Base-by-base conservation (phyloP, 2,113 vertebrate species). In the Semicossyphus pulcher region DNA sequence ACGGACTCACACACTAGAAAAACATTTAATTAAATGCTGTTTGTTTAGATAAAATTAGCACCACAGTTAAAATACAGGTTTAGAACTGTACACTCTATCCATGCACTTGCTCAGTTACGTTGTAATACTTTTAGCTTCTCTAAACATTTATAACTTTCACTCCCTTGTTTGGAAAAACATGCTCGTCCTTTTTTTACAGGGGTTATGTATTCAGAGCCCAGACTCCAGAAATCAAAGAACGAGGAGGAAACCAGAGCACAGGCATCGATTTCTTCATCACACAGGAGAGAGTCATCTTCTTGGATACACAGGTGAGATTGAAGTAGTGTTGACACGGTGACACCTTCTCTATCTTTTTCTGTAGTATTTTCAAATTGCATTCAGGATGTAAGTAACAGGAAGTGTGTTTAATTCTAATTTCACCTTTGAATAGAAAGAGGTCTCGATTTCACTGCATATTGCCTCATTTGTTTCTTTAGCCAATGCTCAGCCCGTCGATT, bases 191-290 rank as follows among this genome's bases (percentile, higher is more conserved):
- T 75, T 78, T 88, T 21, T 49, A 3, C 89, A 97, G 97, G 60
- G 91, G 92, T 0, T 97, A 96, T 34, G 96, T 97, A 21, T 98
- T 98, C 88, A 92, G 96, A 81, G 93, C 95, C 5, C 96, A 98
- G 90, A 94, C 94, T 0, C 95, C 95, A 7, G 97, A 98, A 83
- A 97, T 97, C 82, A 96, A 96, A 72, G 97, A 98, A 32, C 85
- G 97, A 26, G 96, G 94, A 0, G 96, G 97, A 31, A 96, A 96
- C 90, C 96, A 98, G 87, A 98, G 94, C 32, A 95, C 94, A 0
- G 97, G 97, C 60, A 97, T 98, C 0, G 96, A 98, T 85, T 96
- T 98, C 81, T 98, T 96, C 76, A 96, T 98, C 67, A 98, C 96
- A 3, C 96, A 97, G 84, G 97, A 98, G 87, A 92, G 97, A 41